A percentile compares a stretch with the other conserved stretches of the same genome.
Conservation (phyloP, 1,140 invertebrate genomes). For the Euborellia annulipes region DNA sequence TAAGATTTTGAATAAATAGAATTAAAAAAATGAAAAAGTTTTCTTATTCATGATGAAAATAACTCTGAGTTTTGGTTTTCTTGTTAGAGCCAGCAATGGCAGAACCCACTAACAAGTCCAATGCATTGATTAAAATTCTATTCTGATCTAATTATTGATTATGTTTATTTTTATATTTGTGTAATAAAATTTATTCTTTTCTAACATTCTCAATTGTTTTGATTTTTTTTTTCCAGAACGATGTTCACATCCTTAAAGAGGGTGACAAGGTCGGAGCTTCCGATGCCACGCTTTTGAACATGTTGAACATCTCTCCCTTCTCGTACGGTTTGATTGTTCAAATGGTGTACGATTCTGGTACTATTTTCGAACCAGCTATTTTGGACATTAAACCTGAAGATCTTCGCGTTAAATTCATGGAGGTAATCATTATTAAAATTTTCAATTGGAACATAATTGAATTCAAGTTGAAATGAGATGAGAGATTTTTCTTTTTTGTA, state of each 20-base stretch:
- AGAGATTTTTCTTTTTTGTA: no score
- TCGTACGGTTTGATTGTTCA: conserved; percentile 92
- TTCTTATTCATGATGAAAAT: no score
- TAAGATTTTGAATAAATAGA: no score
- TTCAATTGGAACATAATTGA: no score
- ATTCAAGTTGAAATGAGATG: no score
- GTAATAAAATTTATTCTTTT: conserved; percentile 1
- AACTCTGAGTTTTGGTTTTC: not conserved
- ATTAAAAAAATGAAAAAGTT: no score
- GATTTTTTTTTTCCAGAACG: conserved; percentile 45
- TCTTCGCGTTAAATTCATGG: conserved; percentile 74
- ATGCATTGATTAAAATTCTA: not conserved
- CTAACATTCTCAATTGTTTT: conserved; percentile 6
- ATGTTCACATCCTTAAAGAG: conserved; percentile 88
- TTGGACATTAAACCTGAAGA: conserved; percentile 97
- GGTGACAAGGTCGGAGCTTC: conserved; percentile 97
- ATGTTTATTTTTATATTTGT: not conserved
- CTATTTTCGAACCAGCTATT: conserved; percentile 90
- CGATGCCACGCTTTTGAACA: conserved; percentile 96
- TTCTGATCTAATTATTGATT: not conserved
- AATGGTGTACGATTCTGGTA: conserved; percentile 96
- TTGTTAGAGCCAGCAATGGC: conserved; percentile 24
- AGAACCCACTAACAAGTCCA: conserved; percentile 22
- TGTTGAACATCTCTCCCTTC: conserved; percentile 99
- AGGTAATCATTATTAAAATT: conserved; percentile 25